Evolutionary conservation across 2,113 vertebrate genomes (phyloP), one percentile per base, ranked within the genome.

Genomic region (Oxygymnocypris stewartii): DNA sequence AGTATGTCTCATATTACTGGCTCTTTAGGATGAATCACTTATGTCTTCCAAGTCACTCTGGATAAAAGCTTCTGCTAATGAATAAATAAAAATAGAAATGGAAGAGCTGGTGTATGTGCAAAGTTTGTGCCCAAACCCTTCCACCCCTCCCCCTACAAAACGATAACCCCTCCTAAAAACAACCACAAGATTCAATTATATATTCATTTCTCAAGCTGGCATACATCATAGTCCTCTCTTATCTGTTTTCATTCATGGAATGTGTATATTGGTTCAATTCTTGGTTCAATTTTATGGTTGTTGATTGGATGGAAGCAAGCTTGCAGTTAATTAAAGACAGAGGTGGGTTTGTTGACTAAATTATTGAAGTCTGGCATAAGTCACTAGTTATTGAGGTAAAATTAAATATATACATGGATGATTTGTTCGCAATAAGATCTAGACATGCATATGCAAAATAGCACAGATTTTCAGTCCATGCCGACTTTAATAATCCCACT

Each of bases 1-100:
- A 69, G 65, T 6, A 35, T 6, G 1, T 67, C 65, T 69, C 65
- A 69, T 35, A 31, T 69, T 73, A 75, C 71, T 44, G 23, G 10
- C 40, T 25, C 71, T 71, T 71, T n/a, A 44, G 20, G 40, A 44
- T 75, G 71, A 75, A 75, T 75, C 71, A 75, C 71, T 75, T 44
- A 75, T 73, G 4, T 75, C 73, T 74, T 74, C 40, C 23, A 25
- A 75, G 23, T 44, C 37, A 44, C 37, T 54, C 5, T 1, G 5
- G 51, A 54, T 54, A 44, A 75, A 44, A 44, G 73, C 23, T 13
- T n/a, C 23, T 14, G 40, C 11, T 40, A 44, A 44, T 74, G 23
- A 44, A 42, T 74, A 74, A 74, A 31, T 65, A 0, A 20, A 59
- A 49, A 65, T 65, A 1, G 28, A 71, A 74, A 44, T 74, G 40